phyloP scores from a whole-genome alignment of 2,797 vertebrate species.

The Macropodus opercularis region DNA sequence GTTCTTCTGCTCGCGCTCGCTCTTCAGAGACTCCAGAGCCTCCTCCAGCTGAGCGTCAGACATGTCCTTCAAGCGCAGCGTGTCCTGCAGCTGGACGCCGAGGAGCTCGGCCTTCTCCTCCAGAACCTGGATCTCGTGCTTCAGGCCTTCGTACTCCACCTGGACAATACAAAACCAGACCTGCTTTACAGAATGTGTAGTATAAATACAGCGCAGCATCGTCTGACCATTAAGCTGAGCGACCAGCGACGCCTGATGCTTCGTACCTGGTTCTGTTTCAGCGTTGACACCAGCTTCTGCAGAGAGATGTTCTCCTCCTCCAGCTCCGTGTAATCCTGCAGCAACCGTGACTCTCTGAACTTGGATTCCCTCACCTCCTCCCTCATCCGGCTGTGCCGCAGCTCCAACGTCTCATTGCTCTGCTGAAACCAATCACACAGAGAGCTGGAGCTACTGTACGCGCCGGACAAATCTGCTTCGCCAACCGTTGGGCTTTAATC shows the following conservation, averaged over 20 bases:
- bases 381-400: constrained; percentile 91
- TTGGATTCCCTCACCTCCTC: constrained; percentile 95
- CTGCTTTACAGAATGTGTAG: too few species aligned
- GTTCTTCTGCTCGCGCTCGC: constrained; percentile 93
- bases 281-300: constrained; percentile 93
- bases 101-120: constrained; percentile 93
- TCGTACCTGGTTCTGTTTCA: constrained; percentile 95
- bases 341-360: constrained; percentile 88
- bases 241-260: too few species aligned
- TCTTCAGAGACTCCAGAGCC: constrained; percentile 92
- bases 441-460: too few species aligned
- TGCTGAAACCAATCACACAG: constrained; percentile 60
- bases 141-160: constrained; percentile 98
- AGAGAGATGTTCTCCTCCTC: constrained; percentile 97
- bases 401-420: constrained; percentile 92
- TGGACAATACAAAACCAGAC: too few species aligned
- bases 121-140: constrained; percentile 95
- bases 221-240: too few species aligned
- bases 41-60: constrained; percentile 93
- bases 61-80: constrained; percentile 92
- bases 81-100: constrained; percentile 92
- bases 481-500: too few species aligned
- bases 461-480: too few species aligned
- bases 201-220: too few species aligned
- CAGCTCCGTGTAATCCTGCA: constrained; percentile 96